These are phyloP conservation scores for Phenganax marumi DNA, from an alignment of 92 coral and sea anemone genomes.

Conservation along the genomic window DNA sequence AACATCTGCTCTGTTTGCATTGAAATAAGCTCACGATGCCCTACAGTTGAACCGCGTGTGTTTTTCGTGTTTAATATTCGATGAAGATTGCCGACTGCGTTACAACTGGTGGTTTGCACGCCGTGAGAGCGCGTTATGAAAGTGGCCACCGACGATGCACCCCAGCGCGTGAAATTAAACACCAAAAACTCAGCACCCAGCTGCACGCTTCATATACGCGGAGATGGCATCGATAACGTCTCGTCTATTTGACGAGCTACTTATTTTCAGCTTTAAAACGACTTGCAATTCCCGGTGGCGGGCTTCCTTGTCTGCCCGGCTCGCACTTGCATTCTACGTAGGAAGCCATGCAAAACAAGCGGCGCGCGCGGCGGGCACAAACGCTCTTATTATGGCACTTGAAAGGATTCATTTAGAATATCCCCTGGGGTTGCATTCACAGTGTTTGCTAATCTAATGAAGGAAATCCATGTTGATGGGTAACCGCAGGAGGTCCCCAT, in stretches of 20 bases:
- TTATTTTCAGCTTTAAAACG: neutral
- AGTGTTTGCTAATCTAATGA: conserved; percentile 42
- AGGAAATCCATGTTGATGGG: conserved; percentile 48
- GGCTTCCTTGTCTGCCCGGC: neutral
- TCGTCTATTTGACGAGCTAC: conserved; percentile 15
- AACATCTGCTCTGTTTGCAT: conserved; percentile 24
- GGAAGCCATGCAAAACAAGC: conserved; percentile 23
- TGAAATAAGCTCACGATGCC: neutral
- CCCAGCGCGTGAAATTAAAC: conserved; percentile 45
- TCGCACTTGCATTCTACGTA: neutral
- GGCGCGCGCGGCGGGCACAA: conserved; percentile 42
- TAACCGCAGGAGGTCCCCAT: conserved; percentile 42
- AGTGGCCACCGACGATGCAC: conserved; percentile 39
- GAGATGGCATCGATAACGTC: conserved; percentile 31
- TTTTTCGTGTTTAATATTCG: conserved; percentile 30
- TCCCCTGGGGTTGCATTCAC: conserved; percentile 49
- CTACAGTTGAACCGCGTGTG: conserved; percentile 9
- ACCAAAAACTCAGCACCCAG: conserved; percentile 30
- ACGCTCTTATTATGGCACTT: conserved; percentile 39
- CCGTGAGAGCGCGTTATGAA: conserved; percentile 33
- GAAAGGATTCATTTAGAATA: conserved; percentile 47
- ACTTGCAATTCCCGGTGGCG: neutral
- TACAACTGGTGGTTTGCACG: conserved; percentile 9
- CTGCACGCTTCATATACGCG: conserved; percentile 45
- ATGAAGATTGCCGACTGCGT: conserved; percentile 26